Evolutionary conservation across 2,797 vertebrate species (phyloP), one percentile per base, ranked within the genome.

Genomic region (Chelon labrosus): DNA sequence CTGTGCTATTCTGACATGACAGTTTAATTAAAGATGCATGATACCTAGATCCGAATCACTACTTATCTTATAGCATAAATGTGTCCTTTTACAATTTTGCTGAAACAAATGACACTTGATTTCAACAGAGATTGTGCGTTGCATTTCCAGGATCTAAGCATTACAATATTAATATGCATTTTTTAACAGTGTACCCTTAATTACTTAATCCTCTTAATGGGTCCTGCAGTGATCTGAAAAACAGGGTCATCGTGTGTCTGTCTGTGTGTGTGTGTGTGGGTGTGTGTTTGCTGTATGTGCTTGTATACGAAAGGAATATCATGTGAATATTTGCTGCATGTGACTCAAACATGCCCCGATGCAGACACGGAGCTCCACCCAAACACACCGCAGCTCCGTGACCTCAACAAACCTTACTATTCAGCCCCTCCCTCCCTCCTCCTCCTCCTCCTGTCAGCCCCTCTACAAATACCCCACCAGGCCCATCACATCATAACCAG

Each of bases 151-250:
- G 52, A 80, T 82, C 12, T 75, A 56, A 69, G 65, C 59, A 67
- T 77, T 70, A 71, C 10, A 73, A 62, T 70, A 76, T 85, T 83
- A 83, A 78, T 84, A 75, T 77, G 74, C 37, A 77, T 87, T 86
- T 91, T 91, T 89, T 85, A 85, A 89, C 86, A 58, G 75, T 83
- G 73, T 52, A 77, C 55, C 61, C 74, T 82, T 91, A 92, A 91
- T 89, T 79, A 87, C 84, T 85, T 88, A 83, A 91, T 89, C 87
- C 84, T 90, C 79, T 90, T 83, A 35, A 90, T 9, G 20, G n/a
- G 57, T 22, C 54, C 66, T 49, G 47, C 53, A 57, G 14, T 76
- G 65, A 74, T 73, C 63, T 79, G 41, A 69, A 83, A 88, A 91
- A 88, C 72, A 82, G 77, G 85, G 88, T 83, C 79, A 89, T 76